Conservation (phyloP, 2,113 vertebrate species). For the Thryonomys swinderianus region DNA sequence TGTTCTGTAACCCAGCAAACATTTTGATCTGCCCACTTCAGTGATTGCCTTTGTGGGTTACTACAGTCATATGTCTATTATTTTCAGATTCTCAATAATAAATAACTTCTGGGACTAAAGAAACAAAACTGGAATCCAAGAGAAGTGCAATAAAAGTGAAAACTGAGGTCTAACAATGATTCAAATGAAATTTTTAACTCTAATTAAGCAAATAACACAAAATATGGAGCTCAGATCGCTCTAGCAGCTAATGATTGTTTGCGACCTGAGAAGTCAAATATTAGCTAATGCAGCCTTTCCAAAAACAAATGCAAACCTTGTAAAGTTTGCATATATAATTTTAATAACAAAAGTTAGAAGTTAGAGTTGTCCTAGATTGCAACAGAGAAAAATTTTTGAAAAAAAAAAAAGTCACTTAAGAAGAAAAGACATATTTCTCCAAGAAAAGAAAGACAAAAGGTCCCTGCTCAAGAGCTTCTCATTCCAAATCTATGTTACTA, state of each 20-base stretch:
- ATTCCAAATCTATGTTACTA: background rate
- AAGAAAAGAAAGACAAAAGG: slow-evolving; percentile 31
- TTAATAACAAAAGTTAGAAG: background rate
- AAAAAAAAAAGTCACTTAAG: slow-evolving; percentile 7
- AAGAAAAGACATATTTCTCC: background rate
- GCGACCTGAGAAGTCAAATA: slow-evolving; percentile 42
- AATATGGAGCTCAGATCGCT: background rate
- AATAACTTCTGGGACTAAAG: slow-evolving; percentile 7
- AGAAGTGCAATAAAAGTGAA: slow-evolving; percentile 47
- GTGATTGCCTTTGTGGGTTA: background rate
- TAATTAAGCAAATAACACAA: background rate
- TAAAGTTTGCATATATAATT: background rate
- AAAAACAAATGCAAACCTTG: slow-evolving; percentile 34
- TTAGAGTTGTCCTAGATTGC: background rate
- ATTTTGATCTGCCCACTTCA: slow-evolving; percentile 21
- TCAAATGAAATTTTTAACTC: background rate
- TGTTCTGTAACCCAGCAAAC: slow-evolving; percentile 17
- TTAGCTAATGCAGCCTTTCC: background rate
- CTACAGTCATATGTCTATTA: background rate
- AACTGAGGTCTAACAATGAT: background rate
- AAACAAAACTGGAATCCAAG: slow-evolving; percentile 1
- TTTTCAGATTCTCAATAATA: slow-evolving; percentile 15
- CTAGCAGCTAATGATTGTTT: background rate
- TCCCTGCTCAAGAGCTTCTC: background rate
- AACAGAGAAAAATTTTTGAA: background rate